These are phyloP conservation scores for Drosophila fulvimacula DNA, from an alignment of 2,888 invertebrate species.

Conservation along the genomic window DNA sequence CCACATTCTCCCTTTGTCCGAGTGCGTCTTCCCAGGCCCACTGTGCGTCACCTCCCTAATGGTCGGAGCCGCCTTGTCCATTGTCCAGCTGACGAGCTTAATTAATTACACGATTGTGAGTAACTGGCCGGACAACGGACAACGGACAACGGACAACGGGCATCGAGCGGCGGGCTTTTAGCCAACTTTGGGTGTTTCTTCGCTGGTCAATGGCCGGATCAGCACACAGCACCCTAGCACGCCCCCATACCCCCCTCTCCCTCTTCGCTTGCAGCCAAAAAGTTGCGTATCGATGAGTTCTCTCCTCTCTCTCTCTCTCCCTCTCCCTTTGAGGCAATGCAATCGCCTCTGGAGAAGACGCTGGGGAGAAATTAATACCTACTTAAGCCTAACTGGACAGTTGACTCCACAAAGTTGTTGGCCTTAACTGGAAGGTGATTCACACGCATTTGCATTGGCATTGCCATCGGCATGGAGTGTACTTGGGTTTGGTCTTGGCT, in stretches of 20 bases:
- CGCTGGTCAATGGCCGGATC: slow-evolving; percentile 44
- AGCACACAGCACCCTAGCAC: background rate
- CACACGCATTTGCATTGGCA: slow-evolving; percentile 38
- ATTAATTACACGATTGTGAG: slow-evolving; percentile 83
- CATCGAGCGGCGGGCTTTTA: slow-evolving; percentile 1
- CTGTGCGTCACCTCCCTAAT: slow-evolving; percentile 49
- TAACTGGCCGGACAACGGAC: slow-evolving; percentile 51
- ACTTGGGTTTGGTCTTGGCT: slow-evolving; percentile 1
- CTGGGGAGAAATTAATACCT: slow-evolving; percentile 82
- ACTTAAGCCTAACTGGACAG: slow-evolving; percentile 80
- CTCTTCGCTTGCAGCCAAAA: slow-evolving; percentile 3
- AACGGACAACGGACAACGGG: background rate
- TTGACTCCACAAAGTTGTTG: slow-evolving; percentile 45
- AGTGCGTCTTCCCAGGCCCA: slow-evolving; percentile 16
- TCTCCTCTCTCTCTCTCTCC: background rate
- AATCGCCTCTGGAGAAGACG: slow-evolving; percentile 53
- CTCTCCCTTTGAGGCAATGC: slow-evolving; percentile 53
- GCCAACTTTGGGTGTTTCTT: slow-evolving; percentile 42
- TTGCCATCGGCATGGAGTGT: slow-evolving; percentile 8
- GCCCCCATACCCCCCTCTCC: background rate
- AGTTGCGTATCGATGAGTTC: slow-evolving; percentile 52
- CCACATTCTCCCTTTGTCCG: background rate
- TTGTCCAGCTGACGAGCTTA: slow-evolving; percentile 82
- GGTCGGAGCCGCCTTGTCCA: slow-evolving; percentile 40
- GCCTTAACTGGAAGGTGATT: slow-evolving; percentile 61